phyloP scores from a whole-genome alignment of 1,140 invertebrate species.

The Papilio xuthus region DNA sequence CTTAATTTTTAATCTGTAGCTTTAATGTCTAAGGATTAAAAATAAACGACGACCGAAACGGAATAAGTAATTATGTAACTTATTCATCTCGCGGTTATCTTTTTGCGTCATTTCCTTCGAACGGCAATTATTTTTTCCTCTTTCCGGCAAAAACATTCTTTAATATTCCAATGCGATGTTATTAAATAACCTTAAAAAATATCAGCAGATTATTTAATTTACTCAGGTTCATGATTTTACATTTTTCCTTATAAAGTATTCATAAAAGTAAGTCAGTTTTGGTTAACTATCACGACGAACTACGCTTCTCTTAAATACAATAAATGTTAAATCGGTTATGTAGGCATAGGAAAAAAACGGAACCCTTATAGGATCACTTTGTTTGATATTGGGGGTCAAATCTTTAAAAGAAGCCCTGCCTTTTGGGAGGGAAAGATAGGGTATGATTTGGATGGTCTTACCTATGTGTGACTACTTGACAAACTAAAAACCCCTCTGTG shows the following conservation, averaged over 20 bases:
- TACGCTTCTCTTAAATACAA: not conserved
- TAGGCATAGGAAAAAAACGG: no score
- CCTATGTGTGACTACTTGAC: no score
- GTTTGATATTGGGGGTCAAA: no score
- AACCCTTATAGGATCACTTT: no score
- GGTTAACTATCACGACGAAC: no score
- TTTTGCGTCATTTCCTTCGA: conserved; percentile 14
- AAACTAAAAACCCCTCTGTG: no score
- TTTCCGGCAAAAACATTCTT: not conserved
- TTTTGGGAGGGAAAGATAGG: no score
- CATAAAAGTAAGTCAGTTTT: not conserved
- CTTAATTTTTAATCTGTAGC: not conserved
- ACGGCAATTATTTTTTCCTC: not conserved
- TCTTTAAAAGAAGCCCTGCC: no score
- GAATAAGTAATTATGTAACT: conserved; percentile 21
- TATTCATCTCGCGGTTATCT: not conserved
- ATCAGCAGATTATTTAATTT: not conserved
- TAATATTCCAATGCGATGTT: not conserved
- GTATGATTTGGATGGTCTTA: no score
- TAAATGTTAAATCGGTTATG: not conserved
- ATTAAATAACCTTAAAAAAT: not conserved
- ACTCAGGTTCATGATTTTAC: not conserved
- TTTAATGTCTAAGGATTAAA: not conserved
- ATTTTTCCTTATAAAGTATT: not conserved
- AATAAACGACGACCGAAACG: not conserved